phyloP scores from a whole-genome alignment of 1,140 invertebrate species.

The Drosophila erecta region DNA sequence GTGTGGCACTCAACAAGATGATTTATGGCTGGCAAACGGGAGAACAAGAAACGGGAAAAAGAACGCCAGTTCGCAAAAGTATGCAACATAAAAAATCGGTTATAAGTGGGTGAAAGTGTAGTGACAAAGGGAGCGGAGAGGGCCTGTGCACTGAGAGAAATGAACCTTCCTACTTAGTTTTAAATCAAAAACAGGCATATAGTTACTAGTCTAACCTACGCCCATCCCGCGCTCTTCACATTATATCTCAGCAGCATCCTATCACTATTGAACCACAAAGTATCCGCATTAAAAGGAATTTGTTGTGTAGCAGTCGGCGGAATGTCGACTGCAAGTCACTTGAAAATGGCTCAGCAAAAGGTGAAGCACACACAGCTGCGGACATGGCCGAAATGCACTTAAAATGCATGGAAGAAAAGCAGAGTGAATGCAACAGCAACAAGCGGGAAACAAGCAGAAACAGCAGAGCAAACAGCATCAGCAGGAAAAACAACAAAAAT shows the following conservation, averaged over 20 bases:
- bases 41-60: conserved; percentile 24
- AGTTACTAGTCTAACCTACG: no score
- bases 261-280: no score
- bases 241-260: no score
- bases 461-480: conserved; percentile 13
- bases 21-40: conserved; percentile 67
- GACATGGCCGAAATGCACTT: conserved; percentile 70
- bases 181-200: background rate
- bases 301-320: conserved; percentile 23
- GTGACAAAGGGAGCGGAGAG: background rate
- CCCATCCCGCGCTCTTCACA: no score
- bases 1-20: conserved; percentile 53
- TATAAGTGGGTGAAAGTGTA: conserved; percentile 16
- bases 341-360: conserved; percentile 72
- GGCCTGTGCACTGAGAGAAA: background rate
- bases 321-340: conserved; percentile 77
- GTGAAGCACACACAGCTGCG: conserved; percentile 35
- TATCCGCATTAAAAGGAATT: background rate
- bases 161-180: background rate
- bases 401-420: conserved; percentile 58
- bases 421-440: conserved; percentile 23
- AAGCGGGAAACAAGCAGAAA: conserved; percentile 6
- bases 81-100: conserved; percentile 63
- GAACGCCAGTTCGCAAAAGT: conserved; percentile 58
- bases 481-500: conserved; percentile 14